Evolutionary conservation across 2,113 vertebrate species (phyloP), one percentile per base, ranked within the genome.

Genomic region (Oryctolagus cuniculus): DNA sequence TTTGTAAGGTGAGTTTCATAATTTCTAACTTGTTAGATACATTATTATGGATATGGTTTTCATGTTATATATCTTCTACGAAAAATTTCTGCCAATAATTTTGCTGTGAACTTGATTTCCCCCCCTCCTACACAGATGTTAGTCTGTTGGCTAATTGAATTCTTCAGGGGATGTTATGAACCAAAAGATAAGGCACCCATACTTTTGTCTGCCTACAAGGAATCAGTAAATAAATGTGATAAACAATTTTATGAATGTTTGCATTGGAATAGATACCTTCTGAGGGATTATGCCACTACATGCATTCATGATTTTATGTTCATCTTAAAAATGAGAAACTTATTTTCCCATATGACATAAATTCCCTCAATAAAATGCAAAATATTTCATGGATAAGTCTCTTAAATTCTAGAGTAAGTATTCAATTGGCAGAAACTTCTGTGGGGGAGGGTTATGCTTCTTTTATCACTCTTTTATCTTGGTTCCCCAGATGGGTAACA

Each of bases 71-170:
- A 36, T 4, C 17, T 87, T 96, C 38, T 55, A 3, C 73, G 31
- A 87, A 73, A 89, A 89, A 93, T 1, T 77, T 93, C 21, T 53
- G 67, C 13, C 53, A 94, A 64, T 74, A 91, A 84, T 84, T 94
- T 83, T 90, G 67, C 51, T 75, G 29, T 73, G 83, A 90, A 27
- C 1, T 84, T 83, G 11, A 89, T 34, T 89, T 78, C 70, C 75
- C 6, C 7, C 11, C 25, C 51, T 72, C 22, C 10, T 63, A 72
- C 9, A 25, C 4, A 83, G 31, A 38, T 64, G 51, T 69, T 86
- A 10, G 9, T 90, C 34, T 87, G 17, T 34, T 94, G 72, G 10
- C 73, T 92, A 58, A 11, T 2, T 63, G 9, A 9, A 83, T 83
- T 91, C 0, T 10, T 91, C 27, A 88, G 61, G 25, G 2, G 24